These are phyloP conservation scores for Octopus bimaculoides DNA, from an alignment of 1,140 invertebrate genomes.

Conservation along the genomic window DNA sequence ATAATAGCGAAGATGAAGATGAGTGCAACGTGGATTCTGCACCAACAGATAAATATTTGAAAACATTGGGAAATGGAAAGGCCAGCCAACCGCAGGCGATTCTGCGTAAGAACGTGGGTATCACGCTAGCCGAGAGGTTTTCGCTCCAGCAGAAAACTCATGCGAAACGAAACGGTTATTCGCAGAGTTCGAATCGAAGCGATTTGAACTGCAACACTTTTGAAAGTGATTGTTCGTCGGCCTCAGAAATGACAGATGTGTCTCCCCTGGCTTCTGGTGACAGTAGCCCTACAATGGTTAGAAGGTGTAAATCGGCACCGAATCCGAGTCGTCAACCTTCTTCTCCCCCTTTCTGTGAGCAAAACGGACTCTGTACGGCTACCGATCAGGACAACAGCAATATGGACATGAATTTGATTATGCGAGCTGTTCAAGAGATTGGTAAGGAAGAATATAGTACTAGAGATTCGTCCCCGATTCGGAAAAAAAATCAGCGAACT, in stretches of 20 bases:
- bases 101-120: not conserved
- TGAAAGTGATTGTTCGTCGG: not conserved
- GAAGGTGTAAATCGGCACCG: not conserved
- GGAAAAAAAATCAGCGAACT: not conserved
- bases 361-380: not conserved
- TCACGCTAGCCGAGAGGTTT: not conserved
- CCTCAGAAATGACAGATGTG: conserved; percentile 50
- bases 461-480: conserved; percentile 9
- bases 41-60: no score
- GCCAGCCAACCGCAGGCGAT: not conserved
- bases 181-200: not conserved
- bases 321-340: not conserved
- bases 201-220: not conserved
- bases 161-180: no score
- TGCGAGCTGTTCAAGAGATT: conserved; percentile 53
- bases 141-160: not conserved
- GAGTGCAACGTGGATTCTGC: not conserved
- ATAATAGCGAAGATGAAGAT: not conserved
- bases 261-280: conserved; percentile 45
- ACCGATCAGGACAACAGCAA: not conserved
- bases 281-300: conserved; percentile 17
- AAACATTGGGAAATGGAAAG: no score
- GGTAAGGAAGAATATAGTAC: conserved; percentile 40
- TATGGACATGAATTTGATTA: conserved; percentile 46
- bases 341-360: not conserved